Conservation (phyloP, 2,888 invertebrate genomes). For the Agrilus biguttatus region DNA sequence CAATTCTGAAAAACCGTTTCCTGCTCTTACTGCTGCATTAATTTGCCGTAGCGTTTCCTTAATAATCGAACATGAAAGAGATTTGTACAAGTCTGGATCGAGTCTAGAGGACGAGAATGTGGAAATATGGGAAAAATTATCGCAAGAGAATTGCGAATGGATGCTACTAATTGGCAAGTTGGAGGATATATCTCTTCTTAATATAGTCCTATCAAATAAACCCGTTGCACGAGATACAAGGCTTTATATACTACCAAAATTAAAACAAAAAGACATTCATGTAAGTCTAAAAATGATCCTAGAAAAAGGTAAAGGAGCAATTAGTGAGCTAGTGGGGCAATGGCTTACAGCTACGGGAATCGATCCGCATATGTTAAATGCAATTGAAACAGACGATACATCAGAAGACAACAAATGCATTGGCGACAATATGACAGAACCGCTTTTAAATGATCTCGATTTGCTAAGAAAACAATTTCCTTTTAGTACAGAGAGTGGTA, state of each 20-base stretch:
- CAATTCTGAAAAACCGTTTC: slow-evolving; percentile 58
- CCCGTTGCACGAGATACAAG: slow-evolving; percentile 26
- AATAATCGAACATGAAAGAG: slow-evolving; percentile 31
- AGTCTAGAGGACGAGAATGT: slow-evolving; percentile 24
- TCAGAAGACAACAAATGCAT: neutral
- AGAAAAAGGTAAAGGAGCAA: slow-evolving; percentile 59
- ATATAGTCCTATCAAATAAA: slow-evolving; percentile 48
- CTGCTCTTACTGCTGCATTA: slow-evolving; percentile 69
- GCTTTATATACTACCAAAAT: slow-evolving; percentile 34
- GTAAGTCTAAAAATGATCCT: slow-evolving; percentile 53
- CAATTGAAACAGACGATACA: slow-evolving; percentile 31
- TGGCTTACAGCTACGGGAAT: slow-evolving; percentile 69
- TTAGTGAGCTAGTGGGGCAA: slow-evolving; percentile 76
- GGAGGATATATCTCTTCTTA: slow-evolving; percentile 73
- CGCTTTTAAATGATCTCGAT: slow-evolving; percentile 46
- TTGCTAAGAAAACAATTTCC: slow-evolving; percentile 68
- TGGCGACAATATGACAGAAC: slow-evolving; percentile 13
- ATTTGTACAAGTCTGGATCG: slow-evolving; percentile 18
- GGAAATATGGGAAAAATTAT: slow-evolving; percentile 66
- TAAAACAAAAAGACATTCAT: slow-evolving; percentile 40
- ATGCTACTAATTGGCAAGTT: slow-evolving; percentile 73
- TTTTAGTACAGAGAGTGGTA: slow-evolving; percentile 65
- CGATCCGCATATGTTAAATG: slow-evolving; percentile 45
- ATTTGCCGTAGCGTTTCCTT: slow-evolving; percentile 64
- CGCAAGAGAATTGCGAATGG: slow-evolving; percentile 78